Conservation (phyloP, 35 echinoderm and acorn worm species). For the Ophiothrix spiculata region DNA sequence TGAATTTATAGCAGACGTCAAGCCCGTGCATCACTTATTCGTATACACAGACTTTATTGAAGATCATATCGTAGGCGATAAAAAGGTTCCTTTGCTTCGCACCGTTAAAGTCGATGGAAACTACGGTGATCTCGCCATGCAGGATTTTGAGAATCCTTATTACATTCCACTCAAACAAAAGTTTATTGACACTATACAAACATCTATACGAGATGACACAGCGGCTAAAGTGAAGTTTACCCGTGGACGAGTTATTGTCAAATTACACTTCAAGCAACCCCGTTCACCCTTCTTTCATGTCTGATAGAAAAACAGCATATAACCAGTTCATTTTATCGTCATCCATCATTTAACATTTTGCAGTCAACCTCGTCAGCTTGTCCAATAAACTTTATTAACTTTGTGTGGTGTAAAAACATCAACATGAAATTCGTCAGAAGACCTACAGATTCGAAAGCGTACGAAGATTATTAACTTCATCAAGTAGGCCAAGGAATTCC, state of each 20-base stretch:
- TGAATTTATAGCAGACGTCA: slow-evolving; percentile 9
- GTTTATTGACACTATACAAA: slow-evolving; percentile 56
- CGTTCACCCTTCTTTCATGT: slow-evolving; percentile 33
- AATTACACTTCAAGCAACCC: slow-evolving; percentile 52
- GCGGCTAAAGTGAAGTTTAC: slow-evolving; percentile 25
- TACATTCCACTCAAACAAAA: slow-evolving; percentile 59
- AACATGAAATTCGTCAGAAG: neutral
- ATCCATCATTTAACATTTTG: neutral
- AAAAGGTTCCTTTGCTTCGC: slow-evolving; percentile 42
- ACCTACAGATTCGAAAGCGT: neutral
- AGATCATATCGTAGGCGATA: slow-evolving; percentile 46
- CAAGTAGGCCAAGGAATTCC: slow-evolving; percentile 38
- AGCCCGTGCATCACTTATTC: slow-evolving; percentile 27
- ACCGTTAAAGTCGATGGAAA: slow-evolving; percentile 24
- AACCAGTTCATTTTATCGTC: neutral
- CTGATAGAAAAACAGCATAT: neutral
- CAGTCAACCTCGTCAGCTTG: neutral
- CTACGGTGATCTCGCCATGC: slow-evolving; percentile 19
- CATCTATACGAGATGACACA: slow-evolving; percentile 60
- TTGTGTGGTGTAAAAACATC: neutral
- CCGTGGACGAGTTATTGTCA: slow-evolving; percentile 44
- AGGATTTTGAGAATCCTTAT: slow-evolving; percentile 32
- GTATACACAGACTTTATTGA: slow-evolving; percentile 62
- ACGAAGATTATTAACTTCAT: slow-evolving; percentile 37
- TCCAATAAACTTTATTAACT: neutral